phyloP scores from a whole-genome alignment of 92 coral and sea anemone species.

The Isaurus tuberculatus region DNA sequence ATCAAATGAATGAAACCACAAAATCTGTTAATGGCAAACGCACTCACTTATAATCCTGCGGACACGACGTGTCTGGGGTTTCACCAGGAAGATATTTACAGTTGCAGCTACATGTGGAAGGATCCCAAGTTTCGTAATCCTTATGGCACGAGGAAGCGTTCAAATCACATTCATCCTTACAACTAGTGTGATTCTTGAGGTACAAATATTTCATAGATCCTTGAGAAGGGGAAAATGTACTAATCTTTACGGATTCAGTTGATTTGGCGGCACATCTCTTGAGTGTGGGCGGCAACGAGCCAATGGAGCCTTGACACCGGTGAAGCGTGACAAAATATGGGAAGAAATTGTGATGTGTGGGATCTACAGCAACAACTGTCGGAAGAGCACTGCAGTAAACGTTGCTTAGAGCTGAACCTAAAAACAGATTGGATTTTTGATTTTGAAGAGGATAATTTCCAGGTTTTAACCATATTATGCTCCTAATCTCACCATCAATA shows the following conservation, averaged over 20 bases:
- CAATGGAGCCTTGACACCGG: conserved; percentile 7
- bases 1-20: too few species aligned
- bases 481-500: too few species aligned
- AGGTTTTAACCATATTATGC: too few species aligned
- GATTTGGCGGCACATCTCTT: conserved; percentile 19
- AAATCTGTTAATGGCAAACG: too few species aligned
- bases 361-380: conserved; percentile 16
- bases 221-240: background rate
- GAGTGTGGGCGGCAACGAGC: background rate
- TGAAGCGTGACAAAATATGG: conserved; percentile 21
- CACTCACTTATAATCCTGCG: background rate
- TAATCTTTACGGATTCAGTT: background rate
- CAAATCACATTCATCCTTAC: conserved; percentile 10
- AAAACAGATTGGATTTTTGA: background rate
- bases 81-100: background rate
- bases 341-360: background rate
- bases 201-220: accelerated
- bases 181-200: conserved; percentile 20
- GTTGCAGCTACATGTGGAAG: background rate
- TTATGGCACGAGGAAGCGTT: conserved; percentile 9
- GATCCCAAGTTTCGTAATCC: background rate
- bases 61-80: background rate
- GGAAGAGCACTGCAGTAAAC: background rate
- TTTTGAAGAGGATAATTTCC: too few species aligned
- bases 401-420: background rate